Conservation (phyloP, 1,140 invertebrate species). For the Chionoecetes opilio region DNA sequence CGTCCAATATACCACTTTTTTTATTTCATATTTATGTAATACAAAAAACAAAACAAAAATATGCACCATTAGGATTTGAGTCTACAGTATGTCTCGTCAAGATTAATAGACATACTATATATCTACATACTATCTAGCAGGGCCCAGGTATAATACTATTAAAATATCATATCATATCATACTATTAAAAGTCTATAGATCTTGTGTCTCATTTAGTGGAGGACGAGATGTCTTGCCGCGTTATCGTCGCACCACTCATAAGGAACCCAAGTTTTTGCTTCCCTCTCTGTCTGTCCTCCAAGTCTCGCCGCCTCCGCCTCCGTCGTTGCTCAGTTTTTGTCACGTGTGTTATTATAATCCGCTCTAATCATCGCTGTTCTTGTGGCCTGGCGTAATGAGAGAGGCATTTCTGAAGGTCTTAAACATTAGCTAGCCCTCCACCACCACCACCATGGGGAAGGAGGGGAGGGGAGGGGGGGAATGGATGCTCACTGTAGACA, state of each 20-base stretch:
- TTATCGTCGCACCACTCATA: conserved; percentile 7
- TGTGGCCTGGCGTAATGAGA: conserved; percentile 25
- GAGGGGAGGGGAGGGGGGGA: neutral
- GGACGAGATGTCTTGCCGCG: neutral
- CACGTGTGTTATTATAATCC: conserved; percentile 53
- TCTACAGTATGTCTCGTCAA: neutral
- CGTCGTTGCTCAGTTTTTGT: conserved; percentile 34
- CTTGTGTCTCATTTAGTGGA: no score
- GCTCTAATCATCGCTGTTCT: conserved; percentile 37
- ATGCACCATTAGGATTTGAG: neutral
- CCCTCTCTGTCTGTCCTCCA: neutral
- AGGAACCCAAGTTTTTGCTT: neutral
- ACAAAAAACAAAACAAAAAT: no score
- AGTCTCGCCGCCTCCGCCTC: neutral
- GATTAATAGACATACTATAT: no score
- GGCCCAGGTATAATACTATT: no score
- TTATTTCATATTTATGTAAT: neutral
- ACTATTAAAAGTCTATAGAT: no score
- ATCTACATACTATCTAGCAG: no score
- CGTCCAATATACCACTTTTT: no score
- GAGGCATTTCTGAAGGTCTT: conserved; percentile 28
- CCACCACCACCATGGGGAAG: neutral
- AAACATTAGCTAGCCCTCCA: neutral
- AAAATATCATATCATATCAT: no score
- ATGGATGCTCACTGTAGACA: neutral